Evolutionary conservation across 2,113 vertebrate genomes (phyloP), one percentile per base, ranked within the genome.

Genomic region (Tetrax tetrax): DNA sequence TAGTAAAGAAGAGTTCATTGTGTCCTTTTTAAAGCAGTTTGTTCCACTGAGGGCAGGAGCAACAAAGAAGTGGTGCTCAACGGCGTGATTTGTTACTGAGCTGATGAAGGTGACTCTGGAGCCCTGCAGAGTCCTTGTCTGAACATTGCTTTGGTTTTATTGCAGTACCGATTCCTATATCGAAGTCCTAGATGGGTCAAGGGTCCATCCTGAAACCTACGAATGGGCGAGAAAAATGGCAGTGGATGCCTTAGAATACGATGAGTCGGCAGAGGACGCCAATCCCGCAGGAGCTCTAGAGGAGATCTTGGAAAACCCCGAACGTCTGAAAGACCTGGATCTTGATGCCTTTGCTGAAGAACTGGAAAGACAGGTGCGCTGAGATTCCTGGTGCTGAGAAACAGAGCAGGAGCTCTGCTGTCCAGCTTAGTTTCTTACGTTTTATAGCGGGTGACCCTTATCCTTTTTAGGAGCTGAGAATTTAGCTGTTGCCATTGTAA

Each of bases 181-280:
- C 3, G 99, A 99, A 97, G 99, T 99, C 75, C 97, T 99, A 69
- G 99, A 99, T 74, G 99, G 99, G 37, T 99, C 99, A 45, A 98
- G 99, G 24, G 99, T 99, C 60, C 99, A 99, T 92, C 99, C 99
- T 23, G 99, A 99, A 98, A 99, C 99, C 1, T 99, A 99, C 5
- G 99, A 99, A 83, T 99, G 99, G 99, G 99, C 99, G 37, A 98
- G 99, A 66, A 99, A 99, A 93, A 99, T 99, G 99, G 99, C 99
- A 6, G 99, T 99, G 53, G 99, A 99, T 80, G 99, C 99, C 35
- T 97, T 99, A 2, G 99, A 99, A 94, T 99, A 99, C 0, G 99
- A 99, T 28, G 99, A 99, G 83, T 99, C 99, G 0, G 99, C 99
- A 10, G 99, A 99, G 82, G 99, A 99, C n/a, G 99, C 99, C 41